These are phyloP conservation scores for Cantharis rufa DNA, from an alignment of 2,888 invertebrate species.

Conservation along the genomic window DNA sequence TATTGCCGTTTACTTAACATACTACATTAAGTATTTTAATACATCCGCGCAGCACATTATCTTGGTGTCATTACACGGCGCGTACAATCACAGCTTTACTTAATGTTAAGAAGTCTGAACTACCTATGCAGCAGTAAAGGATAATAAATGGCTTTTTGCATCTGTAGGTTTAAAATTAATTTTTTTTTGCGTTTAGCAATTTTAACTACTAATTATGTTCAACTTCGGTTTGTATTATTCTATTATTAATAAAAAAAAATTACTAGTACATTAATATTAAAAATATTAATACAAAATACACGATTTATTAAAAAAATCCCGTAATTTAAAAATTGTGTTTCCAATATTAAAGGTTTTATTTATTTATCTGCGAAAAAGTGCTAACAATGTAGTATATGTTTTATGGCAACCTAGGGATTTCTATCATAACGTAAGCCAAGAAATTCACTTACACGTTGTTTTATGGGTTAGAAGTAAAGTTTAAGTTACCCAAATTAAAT, in stretches of 20 bases:
- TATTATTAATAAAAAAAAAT: no score
- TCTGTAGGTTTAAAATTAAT: background rate
- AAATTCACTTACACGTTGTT: conserved; percentile 1
- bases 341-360: conserved; percentile 12
- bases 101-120: background rate
- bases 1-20: background rate
- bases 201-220: background rate
- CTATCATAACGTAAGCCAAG: background rate
- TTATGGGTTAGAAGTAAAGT: background rate
- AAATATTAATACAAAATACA: background rate
- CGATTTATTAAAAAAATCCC: background rate
- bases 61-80: background rate
- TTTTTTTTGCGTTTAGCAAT: background rate
- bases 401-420: conserved; percentile 9
- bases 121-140: background rate
- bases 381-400: conserved; percentile 12
- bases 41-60: no score
- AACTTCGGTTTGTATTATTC: no score
- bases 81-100: background rate
- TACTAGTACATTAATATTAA: background rate
- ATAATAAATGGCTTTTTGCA: background rate
- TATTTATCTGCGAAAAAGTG: conserved; percentile 9
- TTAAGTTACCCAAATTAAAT: background rate
- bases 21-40: no score
- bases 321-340: background rate